phyloP scores from a whole-genome alignment of 2,797 vertebrate species.

The Platalea minor region DNA sequence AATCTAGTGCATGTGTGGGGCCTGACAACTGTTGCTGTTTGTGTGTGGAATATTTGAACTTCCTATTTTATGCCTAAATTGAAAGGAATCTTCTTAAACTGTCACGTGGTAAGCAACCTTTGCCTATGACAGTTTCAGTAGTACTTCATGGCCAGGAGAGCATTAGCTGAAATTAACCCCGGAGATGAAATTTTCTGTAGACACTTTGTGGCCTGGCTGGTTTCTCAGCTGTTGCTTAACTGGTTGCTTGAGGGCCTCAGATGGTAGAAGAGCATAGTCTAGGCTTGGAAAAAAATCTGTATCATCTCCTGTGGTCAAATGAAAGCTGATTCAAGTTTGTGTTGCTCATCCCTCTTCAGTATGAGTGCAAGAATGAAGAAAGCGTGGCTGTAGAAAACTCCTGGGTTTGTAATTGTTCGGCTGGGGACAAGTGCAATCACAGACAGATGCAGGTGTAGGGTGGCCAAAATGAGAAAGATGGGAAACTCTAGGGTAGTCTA shows the following conservation, averaged over 20 bases:
- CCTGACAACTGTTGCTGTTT: not conserved
- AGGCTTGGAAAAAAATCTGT: not conserved
- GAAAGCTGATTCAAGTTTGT: not conserved
- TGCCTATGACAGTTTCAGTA: not conserved
- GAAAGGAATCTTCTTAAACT: constrained; percentile 20
- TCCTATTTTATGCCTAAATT: constrained; percentile 11
- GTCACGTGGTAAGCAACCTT: not conserved
- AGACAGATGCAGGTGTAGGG: not conserved
- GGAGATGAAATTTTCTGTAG: not conserved
- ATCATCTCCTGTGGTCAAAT: not conserved
- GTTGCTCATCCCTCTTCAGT: not conserved
- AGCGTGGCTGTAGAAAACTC: not conserved
- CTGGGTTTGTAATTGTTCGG: not conserved
- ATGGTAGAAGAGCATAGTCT: not conserved
- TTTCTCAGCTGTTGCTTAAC: not conserved
- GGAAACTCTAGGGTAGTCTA: not conserved
- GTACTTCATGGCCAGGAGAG: not conserved
- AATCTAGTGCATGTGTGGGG: not conserved
- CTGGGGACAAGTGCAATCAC: not conserved
- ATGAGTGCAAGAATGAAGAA: not conserved
- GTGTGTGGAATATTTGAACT: not conserved
- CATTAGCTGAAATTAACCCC: not conserved
- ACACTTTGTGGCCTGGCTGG: not conserved
- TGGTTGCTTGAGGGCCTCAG: not conserved
- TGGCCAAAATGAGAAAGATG: not conserved